Evolutionary conservation across 2,113 vertebrate species (phyloP).

Genomic region (Oenanthe oenanthe): DNA sequence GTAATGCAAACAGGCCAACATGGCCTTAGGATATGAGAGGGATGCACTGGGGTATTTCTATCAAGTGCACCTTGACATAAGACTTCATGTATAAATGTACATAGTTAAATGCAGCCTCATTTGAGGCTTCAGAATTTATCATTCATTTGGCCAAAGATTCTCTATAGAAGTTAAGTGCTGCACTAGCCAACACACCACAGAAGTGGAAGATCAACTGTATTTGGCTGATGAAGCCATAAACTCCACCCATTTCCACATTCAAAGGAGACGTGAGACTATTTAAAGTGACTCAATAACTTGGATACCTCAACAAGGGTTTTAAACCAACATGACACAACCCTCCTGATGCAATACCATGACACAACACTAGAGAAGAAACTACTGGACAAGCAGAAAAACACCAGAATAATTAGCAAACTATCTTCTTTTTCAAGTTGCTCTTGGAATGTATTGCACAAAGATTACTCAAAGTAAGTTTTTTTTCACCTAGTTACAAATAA

Average conservation of each 20-base stretch:
- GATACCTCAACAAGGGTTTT: not conserved
- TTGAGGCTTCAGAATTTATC: not conserved
- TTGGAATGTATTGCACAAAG: not conserved
- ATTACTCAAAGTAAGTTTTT: constrained; percentile 2
- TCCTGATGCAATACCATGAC: not conserved
- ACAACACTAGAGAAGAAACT: not conserved
- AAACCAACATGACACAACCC: not conserved
- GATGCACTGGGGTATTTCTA: not conserved
- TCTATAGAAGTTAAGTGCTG: not conserved
- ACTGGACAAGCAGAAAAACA: not conserved
- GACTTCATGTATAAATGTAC: not conserved
- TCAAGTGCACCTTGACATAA: fast-evolving
- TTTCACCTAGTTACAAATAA: constrained; percentile 14
- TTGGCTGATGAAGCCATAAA: not conserved
- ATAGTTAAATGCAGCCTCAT: not conserved
- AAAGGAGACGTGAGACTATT: not conserved
- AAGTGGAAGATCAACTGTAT: not conserved
- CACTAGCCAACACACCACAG: not conserved
- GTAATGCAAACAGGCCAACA: not conserved
- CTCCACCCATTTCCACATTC: not conserved
- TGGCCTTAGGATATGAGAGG: not conserved
- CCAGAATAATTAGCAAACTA: not conserved
- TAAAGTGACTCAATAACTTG: not conserved
- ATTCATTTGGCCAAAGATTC: not conserved
- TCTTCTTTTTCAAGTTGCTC: not conserved